These are phyloP conservation scores for Chaetogeoica ovagalla DNA, from an alignment of 2,888 invertebrate genomes.

Conservation along the genomic window DNA sequence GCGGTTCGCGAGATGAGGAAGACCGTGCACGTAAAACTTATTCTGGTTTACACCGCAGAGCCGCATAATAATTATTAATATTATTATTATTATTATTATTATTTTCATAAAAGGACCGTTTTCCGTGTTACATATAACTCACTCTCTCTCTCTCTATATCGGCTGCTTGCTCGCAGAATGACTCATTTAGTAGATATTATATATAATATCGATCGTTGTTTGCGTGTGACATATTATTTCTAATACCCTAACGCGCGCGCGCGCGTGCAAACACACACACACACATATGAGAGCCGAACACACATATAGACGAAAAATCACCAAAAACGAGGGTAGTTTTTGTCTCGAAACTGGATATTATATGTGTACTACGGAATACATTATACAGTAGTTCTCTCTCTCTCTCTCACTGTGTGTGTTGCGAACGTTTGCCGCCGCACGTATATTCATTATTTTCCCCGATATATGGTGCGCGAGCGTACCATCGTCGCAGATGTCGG, in stretches of 20 bases:
- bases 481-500: slow-evolving; percentile 45
- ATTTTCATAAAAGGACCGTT: not conserved
- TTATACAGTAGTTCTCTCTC: slow-evolving; percentile 25
- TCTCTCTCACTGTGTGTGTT: slow-evolving; percentile 11
- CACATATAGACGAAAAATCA: slow-evolving; percentile 38
- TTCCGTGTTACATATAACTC: too few relatives aligned
- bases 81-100: slow-evolving; percentile 4
- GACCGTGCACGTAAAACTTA: too few relatives aligned
- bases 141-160: not conserved
- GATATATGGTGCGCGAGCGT: not conserved
- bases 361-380: slow-evolving; percentile 38
- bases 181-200: slow-evolving; percentile 46
- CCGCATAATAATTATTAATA: not conserved
- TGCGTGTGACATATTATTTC: slow-evolving; percentile 51
- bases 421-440: slow-evolving; percentile 43
- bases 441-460: slow-evolving; percentile 53
- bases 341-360: slow-evolving; percentile 50
- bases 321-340: slow-evolving; percentile 52
- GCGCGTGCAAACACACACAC: not conserved
- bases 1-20: too few relatives aligned
- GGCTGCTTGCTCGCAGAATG: slow-evolving; percentile 16
- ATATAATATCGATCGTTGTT: slow-evolving; percentile 47
- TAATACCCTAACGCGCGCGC: slow-evolving; percentile 41
- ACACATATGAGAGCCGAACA: slow-evolving; percentile 13
- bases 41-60: too few relatives aligned